Evolutionary conservation across 2,888 invertebrate genomes (phyloP).

Genomic region (Noctua janthe): DNA sequence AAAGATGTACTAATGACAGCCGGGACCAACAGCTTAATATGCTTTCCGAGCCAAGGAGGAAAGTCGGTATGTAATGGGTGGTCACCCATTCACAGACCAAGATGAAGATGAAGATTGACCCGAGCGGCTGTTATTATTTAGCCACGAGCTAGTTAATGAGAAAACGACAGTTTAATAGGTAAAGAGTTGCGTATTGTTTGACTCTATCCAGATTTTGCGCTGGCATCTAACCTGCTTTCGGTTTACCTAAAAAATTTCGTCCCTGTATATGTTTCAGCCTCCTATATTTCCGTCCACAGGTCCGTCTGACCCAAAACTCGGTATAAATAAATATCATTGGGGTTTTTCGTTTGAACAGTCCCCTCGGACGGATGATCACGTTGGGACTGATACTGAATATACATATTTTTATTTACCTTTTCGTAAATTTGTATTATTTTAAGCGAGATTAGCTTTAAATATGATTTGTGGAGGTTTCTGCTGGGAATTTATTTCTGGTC

Average conservation of each 20-base stretch:
- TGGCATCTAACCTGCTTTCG: not conserved
- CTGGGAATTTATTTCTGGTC: slow-evolving; percentile 7
- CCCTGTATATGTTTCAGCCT: not conserved
- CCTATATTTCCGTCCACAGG: slow-evolving; percentile 11
- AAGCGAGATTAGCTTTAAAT: slow-evolving; percentile 30
- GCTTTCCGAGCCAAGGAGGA: no score
- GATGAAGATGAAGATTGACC: no score
- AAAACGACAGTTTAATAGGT: not conserved
- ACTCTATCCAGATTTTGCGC: not conserved
- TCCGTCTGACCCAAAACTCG: slow-evolving; percentile 17
- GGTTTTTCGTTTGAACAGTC: slow-evolving; percentile 19
- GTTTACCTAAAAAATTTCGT: not conserved
- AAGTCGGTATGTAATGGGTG: no score
- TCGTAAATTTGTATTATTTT: slow-evolving; percentile 47
- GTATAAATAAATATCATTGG: slow-evolving; percentile 43
- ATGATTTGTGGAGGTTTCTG: slow-evolving; percentile 13
- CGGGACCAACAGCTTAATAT: no score
- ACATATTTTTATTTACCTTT: slow-evolving; percentile 43
- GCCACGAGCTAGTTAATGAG: no score
- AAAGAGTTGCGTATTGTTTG: not conserved
- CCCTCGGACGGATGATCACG: slow-evolving; percentile 24
- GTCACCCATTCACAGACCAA: no score
- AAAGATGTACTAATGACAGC: no score
- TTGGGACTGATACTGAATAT: slow-evolving; percentile 31
- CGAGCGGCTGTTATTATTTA: no score